Evolutionary conservation across 2,888 invertebrate genomes (phyloP).

Genomic region (Periphyllus acericola): DNA sequence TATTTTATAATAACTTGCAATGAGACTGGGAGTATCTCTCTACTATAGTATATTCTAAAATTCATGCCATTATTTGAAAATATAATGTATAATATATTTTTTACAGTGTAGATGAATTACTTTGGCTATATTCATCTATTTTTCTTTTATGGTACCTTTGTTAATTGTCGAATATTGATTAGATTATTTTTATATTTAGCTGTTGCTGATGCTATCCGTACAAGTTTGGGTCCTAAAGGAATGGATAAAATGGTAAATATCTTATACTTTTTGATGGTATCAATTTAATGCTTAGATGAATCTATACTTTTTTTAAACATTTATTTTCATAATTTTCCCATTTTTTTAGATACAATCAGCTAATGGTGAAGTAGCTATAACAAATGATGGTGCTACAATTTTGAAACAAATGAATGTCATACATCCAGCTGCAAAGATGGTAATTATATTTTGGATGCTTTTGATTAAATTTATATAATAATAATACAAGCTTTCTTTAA

Average conservation of each 20-base stretch:
- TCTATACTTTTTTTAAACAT: too few relatives aligned
- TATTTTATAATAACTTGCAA: too few relatives aligned
- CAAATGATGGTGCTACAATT: slow-evolving; percentile 99
- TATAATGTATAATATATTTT: too few relatives aligned
- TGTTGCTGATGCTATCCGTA: slow-evolving; percentile 98
- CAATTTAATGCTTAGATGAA: too few relatives aligned
- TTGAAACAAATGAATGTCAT: slow-evolving; percentile 98
- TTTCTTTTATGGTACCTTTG: not conserved
- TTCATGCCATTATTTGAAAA: too few relatives aligned
- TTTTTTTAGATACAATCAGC: slow-evolving; percentile 82
- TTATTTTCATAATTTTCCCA: not conserved
- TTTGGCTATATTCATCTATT: not conserved
- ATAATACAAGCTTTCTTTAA: too few relatives aligned
- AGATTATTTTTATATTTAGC: slow-evolving; percentile 73
- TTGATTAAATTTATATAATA: too few relatives aligned
- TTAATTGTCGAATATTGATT: not conserved
- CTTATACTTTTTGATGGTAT: not conserved
- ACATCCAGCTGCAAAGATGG: slow-evolving; percentile 99
- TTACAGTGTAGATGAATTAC: not conserved
- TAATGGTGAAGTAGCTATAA: slow-evolving; percentile 98
- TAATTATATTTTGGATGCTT: slow-evolving; percentile 67
- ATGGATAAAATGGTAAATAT: slow-evolving; percentile 98
- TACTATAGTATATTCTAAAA: too few relatives aligned
- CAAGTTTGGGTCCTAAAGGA: slow-evolving; percentile 96
- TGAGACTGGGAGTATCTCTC: too few relatives aligned